These are phyloP conservation scores for Eidolon helvum DNA, from an alignment of 2,113 vertebrate genomes.

Conservation along the genomic window DNA sequence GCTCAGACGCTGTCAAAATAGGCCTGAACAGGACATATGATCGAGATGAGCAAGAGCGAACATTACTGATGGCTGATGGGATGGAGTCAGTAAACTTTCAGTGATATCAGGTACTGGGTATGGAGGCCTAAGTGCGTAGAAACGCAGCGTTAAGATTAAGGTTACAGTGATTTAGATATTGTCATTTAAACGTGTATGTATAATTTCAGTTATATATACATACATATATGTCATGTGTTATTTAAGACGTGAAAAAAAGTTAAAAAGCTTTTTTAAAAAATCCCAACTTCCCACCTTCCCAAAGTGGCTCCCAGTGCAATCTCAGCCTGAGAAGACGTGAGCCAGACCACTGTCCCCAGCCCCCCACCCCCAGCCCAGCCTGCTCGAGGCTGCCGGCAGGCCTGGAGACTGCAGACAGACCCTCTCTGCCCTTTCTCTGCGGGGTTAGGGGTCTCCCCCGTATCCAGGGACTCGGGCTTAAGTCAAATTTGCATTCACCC, in stretches of 20 bases:
- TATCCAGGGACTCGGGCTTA: background rate
- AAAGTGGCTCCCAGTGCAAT: background rate
- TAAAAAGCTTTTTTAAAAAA: background rate
- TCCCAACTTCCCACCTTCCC: background rate
- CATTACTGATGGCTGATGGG: background rate
- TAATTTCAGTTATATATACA: background rate
- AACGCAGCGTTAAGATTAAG: background rate
- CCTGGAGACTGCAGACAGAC: background rate
- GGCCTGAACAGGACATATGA: background rate
- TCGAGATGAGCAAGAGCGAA: background rate
- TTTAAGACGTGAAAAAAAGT: slow-evolving; percentile 62
- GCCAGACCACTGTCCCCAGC: too few species aligned
- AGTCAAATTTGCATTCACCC: background rate
- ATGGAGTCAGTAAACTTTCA: background rate
- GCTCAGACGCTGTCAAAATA: background rate
- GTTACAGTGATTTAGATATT: background rate
- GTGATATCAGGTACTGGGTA: background rate
- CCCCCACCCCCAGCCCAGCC: background rate
- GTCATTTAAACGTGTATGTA: background rate
- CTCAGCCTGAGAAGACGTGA: too few species aligned
- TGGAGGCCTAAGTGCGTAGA: too few species aligned
- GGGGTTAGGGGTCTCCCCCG: background rate
- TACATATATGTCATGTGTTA: slow-evolving; percentile 58
- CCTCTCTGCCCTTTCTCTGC: background rate
- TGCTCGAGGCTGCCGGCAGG: background rate